Evolutionary conservation across 1,140 invertebrate species (phyloP).

Genomic region (Aethina tumida): DNA sequence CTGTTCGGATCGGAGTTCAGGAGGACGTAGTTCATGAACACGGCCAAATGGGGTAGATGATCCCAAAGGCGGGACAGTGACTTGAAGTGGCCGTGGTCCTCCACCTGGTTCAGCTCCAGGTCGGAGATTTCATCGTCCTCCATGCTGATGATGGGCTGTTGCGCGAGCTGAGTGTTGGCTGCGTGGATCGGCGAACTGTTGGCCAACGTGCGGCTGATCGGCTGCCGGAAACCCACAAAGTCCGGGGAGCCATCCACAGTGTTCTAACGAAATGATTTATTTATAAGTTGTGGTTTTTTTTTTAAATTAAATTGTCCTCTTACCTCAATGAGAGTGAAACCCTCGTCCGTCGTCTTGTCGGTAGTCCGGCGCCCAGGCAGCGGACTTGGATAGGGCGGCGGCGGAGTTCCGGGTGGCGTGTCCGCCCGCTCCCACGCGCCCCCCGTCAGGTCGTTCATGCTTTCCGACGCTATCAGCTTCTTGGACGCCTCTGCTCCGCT

Average conservation of each 20-base stretch:
- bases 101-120: constrained; percentile 60
- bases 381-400: constrained; percentile 63
- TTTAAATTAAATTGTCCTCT: constrained; percentile 13
- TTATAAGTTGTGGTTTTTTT: background rate
- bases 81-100: constrained; percentile 74
- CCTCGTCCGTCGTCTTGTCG: constrained; percentile 25
- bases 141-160: constrained; percentile 82
- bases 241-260: constrained; percentile 8
- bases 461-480: constrained; percentile 48
- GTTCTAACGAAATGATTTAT: constrained; percentile 7
- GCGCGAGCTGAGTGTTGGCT: constrained; percentile 37
- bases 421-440: constrained; percentile 27
- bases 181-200: constrained; percentile 32
- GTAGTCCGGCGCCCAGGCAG: constrained; percentile 31
- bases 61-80: constrained; percentile 58
- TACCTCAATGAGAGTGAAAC: constrained; percentile 22
- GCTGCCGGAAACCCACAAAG: constrained; percentile 12
- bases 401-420: constrained; percentile 76
- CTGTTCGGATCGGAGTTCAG: constrained; percentile 77
- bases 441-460: constrained; percentile 46
- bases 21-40: constrained; percentile 82
- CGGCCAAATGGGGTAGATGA: constrained; percentile 66
- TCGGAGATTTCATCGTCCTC: constrained; percentile 89
- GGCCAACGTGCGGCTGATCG: constrained; percentile 16
- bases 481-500: constrained; percentile 40